Base-by-base conservation (phyloP, 23 tunicate genomes). In the Oikopleura vanhoeffeni region DNA sequence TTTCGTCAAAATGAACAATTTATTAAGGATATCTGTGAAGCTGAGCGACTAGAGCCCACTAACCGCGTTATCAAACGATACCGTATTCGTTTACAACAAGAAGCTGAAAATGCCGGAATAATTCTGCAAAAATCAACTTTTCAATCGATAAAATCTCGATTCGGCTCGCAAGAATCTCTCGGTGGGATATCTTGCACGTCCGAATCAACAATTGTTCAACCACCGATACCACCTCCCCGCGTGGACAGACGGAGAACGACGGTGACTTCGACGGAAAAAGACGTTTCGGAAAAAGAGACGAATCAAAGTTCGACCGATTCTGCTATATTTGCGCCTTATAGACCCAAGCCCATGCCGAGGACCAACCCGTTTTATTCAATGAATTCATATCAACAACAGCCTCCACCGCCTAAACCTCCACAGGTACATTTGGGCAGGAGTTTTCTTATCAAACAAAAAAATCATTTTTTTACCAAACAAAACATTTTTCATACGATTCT, bases 41-140 rank as follows among this genome's bases (percentile, higher is more conserved):
- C 79, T 30, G 79, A 71, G 79, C 79, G 79, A 71, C 38, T 71
- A 30, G 79, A 71, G 38, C 79, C 79, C 3, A 13, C 38, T 33
- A 71, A 71, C 79, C 27, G 35, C 4, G 79, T 71, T 2, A 71
- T 71, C 34, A 18, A 30, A 71, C 79, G 79, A 71, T 71, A 71
- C 79, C 79, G 79, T 2, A 30, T 71, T 18, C 79, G 79, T 18
- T 38, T 71, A 2, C 79, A 71, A 30, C 38, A 71, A 71, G 79
- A 71, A 71, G 79, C 79, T 4, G 79, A 71, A 30, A 18, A 30
- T 4, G 2, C 34, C 79, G 79, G 79, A 18, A 71, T 71, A 33
- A 33, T 13, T 32, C 79, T 71, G 4, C 4, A 13, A 33, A 33
- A 33, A 30, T 2, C 27, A 30, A 33, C 4, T 2, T 30, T 71